Base-by-base conservation (phyloP, 1,140 invertebrate species). In the Lucilia sericata region DNA sequence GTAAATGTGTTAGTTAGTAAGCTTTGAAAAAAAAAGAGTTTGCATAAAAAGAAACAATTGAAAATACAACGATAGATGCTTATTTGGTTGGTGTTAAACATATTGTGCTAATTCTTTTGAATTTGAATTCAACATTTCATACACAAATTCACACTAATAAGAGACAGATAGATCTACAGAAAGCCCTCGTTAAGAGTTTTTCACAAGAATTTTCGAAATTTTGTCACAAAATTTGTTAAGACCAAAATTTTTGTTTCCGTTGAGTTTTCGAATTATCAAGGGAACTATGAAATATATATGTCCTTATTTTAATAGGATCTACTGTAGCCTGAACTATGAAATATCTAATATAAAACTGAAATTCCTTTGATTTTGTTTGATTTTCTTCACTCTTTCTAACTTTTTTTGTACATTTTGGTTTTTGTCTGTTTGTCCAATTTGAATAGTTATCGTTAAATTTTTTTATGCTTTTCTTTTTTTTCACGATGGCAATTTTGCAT, bases 351-450 rank as follows among this genome's bases (percentile, higher is more conserved):
- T 7, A 55, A 55, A 55, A 14, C 17, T 55, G 8, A 17, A 55
- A 55, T 42, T 42, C 51, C 51, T 55, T 12, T 55, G 17, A 17
- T 55, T 55, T 55, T 55, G 51, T 70, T 70, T 70, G 65, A 70
- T 70, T 70, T 70, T 21, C 65, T 70, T 70, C 65, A 70, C n/a
- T 70, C 65, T 17, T 55, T 17, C 51, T 30, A 30, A 2, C 1
- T 30, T 30, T 30, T 30, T 30, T 30, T 30, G 34, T 78, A 47
- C 4, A n/a, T 21, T 80, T 78, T 34, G 74, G 30, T 76, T 49
- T 25, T 49, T 25, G 76, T 80, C 42, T 80, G 76, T 80, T 80
- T 80, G 42, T 80, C 76, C 76, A 80, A 80, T 80, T 80, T 80
- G 76, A 80, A 80, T 80, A 42, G 76, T 80, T 80, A 51, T 80